Evolutionary conservation across 2,797 vertebrate genomes (phyloP), one percentile per base, ranked within the genome.

Genomic region (Epinephelus coioides): DNA sequence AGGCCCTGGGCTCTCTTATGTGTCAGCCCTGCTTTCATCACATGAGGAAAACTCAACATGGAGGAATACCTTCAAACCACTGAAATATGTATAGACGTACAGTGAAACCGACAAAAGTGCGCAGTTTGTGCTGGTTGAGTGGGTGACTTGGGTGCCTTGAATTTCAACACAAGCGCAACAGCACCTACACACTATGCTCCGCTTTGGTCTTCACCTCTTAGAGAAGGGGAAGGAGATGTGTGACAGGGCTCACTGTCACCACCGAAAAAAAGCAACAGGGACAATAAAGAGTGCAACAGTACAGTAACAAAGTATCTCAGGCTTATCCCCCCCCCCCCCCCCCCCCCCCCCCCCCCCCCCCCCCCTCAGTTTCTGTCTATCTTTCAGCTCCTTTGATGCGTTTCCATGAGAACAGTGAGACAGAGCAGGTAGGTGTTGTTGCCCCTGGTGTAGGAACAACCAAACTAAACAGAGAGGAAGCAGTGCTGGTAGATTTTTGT

Each of bases 361-460:
- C 59, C 23, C 65, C 50, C 69, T 69, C 40, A 0, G 17, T 81
- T 78, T 83, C 78, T 79, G 74, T 89, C 83, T 89, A 21, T 88
- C 86, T 83, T 76, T 84, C 79, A 76, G 82, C 79, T 77, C 40
- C 86, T 93, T 91, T 92, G 86, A 92, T 89, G 87, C 57, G 87
- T 93, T 93, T 93, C 92, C 92, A 94, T 92, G 92, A 93, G 88
- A 94, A 92, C 90, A 92, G 81, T 56, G 34, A 89, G 85, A 85
- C 79, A 40, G 79, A 82, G 71, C 76, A 89, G 84, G 88, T 88
- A 92, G 89, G 82, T 89, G 89, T 80, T 83, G 89, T 88, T 90
- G 92, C 86, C 88, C 83, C 77, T 70, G 79, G 88, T 92, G 84
- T 61, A 83, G 60, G 63, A 92, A 89, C 82, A 88, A 79, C 83